Percentiles rank a stretch among this genome's conserved stretches.
Conservation (phyloP, 2,113 vertebrate genomes). For the Erythrolamprus reginae region DNA sequence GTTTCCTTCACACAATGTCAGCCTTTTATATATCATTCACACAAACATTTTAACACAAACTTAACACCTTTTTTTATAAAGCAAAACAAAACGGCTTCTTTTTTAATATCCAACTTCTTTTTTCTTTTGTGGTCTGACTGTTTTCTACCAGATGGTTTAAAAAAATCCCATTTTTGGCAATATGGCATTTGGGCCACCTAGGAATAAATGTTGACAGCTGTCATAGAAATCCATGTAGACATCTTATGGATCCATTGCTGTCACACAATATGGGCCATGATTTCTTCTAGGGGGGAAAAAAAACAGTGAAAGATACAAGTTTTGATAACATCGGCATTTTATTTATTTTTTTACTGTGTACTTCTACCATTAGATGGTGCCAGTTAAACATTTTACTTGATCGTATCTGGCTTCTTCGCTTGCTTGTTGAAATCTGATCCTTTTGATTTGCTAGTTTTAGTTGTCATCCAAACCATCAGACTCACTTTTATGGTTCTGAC, state of each 20-base stretch:
- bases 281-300: neutral
- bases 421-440: neutral
- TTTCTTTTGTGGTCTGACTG: neutral
- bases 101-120: neutral
- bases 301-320: neutral
- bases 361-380: neutral
- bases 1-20: neutral
- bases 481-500: neutral
- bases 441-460: constrained; percentile 1
- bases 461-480: neutral
- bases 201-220: neutral
- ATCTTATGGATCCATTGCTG: neutral
- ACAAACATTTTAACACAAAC: neutral
- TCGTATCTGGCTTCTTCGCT: neutral
- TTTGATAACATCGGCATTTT: neutral
- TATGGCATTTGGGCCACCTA: neutral
- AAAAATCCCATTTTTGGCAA: neutral
- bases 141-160: neutral
- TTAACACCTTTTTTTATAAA: neutral
- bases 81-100: neutral
- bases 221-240: neutral
- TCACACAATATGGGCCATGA: neutral
- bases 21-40: neutral
- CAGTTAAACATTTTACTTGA: constrained; percentile 7
- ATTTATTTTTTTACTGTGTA: neutral